Evolutionary conservation across 2,797 vertebrate genomes (phyloP).

Genomic region (Tolypeutes matacus): DNA sequence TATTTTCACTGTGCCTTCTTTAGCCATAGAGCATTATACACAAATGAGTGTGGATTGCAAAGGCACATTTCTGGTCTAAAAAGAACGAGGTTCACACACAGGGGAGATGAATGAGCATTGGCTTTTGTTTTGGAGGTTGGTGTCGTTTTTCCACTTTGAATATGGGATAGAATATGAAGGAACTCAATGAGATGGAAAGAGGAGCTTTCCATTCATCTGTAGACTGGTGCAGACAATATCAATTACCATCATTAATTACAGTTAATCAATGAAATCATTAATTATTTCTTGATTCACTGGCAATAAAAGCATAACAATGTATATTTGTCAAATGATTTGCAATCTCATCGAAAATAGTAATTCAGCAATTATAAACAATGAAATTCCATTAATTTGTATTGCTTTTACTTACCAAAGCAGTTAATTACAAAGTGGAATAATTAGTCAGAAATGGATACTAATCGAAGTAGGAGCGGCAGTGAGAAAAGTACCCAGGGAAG

Average conservation of each 20-base stretch:
- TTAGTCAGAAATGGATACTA: constrained; percentile 59
- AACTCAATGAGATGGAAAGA: background rate
- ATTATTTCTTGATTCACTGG: constrained; percentile 72
- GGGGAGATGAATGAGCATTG: fast-evolving
- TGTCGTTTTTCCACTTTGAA: background rate
- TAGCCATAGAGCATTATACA: background rate
- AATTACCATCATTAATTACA: constrained; percentile 40
- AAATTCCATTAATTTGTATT: constrained; percentile 60
- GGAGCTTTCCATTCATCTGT: background rate
- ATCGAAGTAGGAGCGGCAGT: background rate
- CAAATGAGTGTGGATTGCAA: background rate
- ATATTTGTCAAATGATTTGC: constrained; percentile 72
- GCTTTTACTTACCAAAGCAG: constrained; percentile 67
- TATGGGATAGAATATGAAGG: background rate
- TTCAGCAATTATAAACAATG: constrained; percentile 69
- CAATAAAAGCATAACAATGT: constrained; percentile 62
- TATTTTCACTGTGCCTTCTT: background rate
- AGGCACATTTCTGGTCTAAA: background rate
- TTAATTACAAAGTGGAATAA: constrained; percentile 67
- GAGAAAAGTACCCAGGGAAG: background rate
- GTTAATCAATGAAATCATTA: constrained; percentile 76
- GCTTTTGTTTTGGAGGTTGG: background rate
- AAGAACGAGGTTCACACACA: fast-evolving
- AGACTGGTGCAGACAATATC: background rate
- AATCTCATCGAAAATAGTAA: constrained; percentile 53